Conservation (phyloP, 1,140 invertebrate genomes). For the Drosophila varians region DNA sequence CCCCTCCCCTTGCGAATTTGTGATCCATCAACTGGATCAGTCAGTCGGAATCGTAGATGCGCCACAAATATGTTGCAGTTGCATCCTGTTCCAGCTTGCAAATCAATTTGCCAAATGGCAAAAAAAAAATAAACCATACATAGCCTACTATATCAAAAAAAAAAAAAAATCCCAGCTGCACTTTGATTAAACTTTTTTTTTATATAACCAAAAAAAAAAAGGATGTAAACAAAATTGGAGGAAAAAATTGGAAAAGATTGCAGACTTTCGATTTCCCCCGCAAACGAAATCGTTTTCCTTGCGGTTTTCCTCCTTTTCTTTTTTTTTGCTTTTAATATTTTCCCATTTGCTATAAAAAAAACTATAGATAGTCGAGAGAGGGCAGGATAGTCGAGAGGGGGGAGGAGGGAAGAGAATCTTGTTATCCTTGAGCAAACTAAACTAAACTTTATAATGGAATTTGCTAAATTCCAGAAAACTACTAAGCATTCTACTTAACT, state of each 20-base stretch:
- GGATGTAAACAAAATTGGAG: constrained; percentile 17
- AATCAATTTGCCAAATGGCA: constrained; percentile 46
- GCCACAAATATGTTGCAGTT: constrained; percentile 19
- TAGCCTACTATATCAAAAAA: background rate
- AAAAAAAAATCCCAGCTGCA: constrained; percentile 21
- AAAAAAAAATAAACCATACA: background rate
- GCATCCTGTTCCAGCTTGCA: constrained; percentile 9
- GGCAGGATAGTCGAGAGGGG: too few species aligned
- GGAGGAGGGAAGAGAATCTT: background rate
- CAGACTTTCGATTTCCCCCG: constrained; percentile 31
- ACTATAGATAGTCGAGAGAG: too few species aligned
- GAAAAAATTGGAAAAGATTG: constrained; percentile 27
- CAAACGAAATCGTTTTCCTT: background rate
- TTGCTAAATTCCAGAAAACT: too few species aligned
- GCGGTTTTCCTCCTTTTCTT: background rate
- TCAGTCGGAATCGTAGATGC: constrained; percentile 6
- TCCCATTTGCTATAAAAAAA: background rate
- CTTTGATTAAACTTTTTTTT: constrained; percentile 31
- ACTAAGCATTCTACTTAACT: background rate
- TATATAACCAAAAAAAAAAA: background rate
- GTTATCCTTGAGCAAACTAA: background rate
- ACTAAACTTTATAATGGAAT: background rate
- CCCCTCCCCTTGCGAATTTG: background rate
- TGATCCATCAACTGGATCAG: constrained; percentile 12
- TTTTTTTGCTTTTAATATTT: constrained; percentile 2